phyloP scores from a whole-genome alignment of 2,797 vertebrate genomes.

The Bucorvus abyssinicus region DNA sequence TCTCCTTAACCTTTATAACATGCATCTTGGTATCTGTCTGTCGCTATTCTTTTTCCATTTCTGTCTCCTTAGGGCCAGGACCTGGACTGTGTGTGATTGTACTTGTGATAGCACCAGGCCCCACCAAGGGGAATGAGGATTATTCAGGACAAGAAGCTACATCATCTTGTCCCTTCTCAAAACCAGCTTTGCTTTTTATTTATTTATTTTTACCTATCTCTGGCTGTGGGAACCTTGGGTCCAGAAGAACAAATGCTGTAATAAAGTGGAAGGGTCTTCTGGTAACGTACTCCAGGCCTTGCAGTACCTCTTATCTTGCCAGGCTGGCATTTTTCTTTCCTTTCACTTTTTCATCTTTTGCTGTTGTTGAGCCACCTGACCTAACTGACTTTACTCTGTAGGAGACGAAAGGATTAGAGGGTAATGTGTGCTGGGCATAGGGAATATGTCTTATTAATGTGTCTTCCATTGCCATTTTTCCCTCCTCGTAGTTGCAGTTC shows the following conservation, averaged over 20 bases:
- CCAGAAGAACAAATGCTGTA: background rate
- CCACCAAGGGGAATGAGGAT: conserved; percentile 25
- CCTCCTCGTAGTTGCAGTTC: background rate
- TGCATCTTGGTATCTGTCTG: conserved; percentile 35
- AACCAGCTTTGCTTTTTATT: conserved; percentile 48
- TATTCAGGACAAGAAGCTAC: conserved; percentile 54
- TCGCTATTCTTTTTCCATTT: conserved; percentile 39
- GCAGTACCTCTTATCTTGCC: background rate
- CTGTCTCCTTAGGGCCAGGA: conserved; percentile 54
- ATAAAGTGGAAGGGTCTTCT: background rate
- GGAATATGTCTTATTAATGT: background rate
- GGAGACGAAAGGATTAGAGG: background rate
- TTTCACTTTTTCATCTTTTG: conserved; percentile 28
- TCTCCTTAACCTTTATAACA: conserved; percentile 30
- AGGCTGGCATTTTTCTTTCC: background rate
- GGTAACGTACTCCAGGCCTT: background rate
- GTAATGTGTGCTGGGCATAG: background rate
- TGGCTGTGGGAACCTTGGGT: conserved; percentile 28
- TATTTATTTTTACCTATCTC: conserved; percentile 57
- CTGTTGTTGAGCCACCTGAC: conserved; percentile 8
- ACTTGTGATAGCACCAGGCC: conserved; percentile 55
- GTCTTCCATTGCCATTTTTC: background rate
- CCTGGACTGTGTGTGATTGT: conserved; percentile 32
- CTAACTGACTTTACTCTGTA: background rate
- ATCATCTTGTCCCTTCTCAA: conserved; percentile 52